Evolutionary conservation across 2,888 invertebrate genomes (phyloP).

Genomic region (Sesia apiformis): DNA sequence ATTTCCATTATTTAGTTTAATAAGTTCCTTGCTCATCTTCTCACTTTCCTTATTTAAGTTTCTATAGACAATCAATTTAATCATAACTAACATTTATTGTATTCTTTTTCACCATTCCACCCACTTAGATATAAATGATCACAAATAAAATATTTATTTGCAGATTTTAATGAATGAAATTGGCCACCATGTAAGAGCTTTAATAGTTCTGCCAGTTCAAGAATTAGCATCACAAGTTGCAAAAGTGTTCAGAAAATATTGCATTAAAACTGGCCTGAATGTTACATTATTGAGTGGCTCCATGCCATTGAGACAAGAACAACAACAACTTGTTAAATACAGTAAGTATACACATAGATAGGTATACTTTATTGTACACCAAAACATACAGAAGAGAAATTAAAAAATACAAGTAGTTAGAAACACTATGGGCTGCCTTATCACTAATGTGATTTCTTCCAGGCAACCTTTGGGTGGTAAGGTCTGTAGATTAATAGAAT

Average conservation of each 20-base stretch:
- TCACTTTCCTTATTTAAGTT: too few relatives aligned
- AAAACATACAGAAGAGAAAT: neutral
- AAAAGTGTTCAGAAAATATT: conserved; percentile 85
- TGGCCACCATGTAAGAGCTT: conserved; percentile 81
- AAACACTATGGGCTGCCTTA: too few relatives aligned
- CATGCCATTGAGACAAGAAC: conserved; percentile 79
- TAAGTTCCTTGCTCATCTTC: too few relatives aligned
- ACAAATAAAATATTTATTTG: conserved; percentile 11
- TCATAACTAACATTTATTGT: too few relatives aligned
- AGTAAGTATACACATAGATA: conserved; percentile 31
- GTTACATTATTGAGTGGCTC: conserved; percentile 82
- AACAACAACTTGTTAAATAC: conserved; percentile 74
- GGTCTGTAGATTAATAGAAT: too few relatives aligned
- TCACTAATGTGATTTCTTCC: too few relatives aligned
- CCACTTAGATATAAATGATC: too few relatives aligned
- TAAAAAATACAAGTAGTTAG: too few relatives aligned
- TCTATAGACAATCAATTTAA: too few relatives aligned
- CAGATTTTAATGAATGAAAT: conserved; percentile 77
- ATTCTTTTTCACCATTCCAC: too few relatives aligned
- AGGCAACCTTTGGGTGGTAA: too few relatives aligned
- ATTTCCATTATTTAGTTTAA: too few relatives aligned
- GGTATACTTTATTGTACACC: neutral
- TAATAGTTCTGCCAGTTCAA: conserved; percentile 94
- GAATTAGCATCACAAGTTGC: conserved; percentile 93
- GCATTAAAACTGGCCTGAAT: conserved; percentile 78